phyloP scores from a whole-genome alignment of 1,140 invertebrate genomes.

The Ruditapes philippinarum region DNA sequence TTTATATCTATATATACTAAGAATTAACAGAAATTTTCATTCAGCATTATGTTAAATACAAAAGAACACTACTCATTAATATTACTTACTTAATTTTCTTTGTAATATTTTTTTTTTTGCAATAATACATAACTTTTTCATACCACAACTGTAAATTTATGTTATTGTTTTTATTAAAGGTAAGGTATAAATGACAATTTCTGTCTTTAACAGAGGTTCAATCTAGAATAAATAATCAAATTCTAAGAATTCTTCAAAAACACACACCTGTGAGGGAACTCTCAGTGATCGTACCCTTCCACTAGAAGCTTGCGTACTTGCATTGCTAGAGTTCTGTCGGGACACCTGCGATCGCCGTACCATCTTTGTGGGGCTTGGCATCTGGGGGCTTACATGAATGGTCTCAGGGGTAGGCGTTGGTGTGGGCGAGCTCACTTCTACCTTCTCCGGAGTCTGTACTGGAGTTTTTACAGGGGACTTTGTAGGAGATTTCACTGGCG shows the following conservation, averaged over 20 bases:
- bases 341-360: slow-evolving; percentile 57
- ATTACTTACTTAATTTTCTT: too few species aligned
- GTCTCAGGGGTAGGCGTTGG: slow-evolving; percentile 43
- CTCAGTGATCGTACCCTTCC: slow-evolving; percentile 41
- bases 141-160: too few species aligned
- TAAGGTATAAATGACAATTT: too few species aligned
- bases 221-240: too few species aligned
- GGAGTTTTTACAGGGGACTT: slow-evolving; percentile 56
- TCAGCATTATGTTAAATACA: too few species aligned
- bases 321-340: slow-evolving; percentile 23
- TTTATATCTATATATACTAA: too few species aligned
- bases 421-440: slow-evolving; percentile 1
- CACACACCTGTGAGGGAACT: slow-evolving; percentile 60
- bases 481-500: slow-evolving; percentile 46
- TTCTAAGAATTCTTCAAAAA: neutral
- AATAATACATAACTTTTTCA: too few species aligned
- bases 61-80: too few species aligned
- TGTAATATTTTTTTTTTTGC: too few species aligned
- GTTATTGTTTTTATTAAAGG: too few species aligned
- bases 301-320: slow-evolving; percentile 34
- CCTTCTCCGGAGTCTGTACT: slow-evolving; percentile 32
- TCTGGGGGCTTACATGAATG: slow-evolving; percentile 39
- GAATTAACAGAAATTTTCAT: too few species aligned
- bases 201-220: too few species aligned
- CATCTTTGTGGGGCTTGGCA: slow-evolving; percentile 56